Conservation (phyloP, 1,140 invertebrate genomes). For the Eciton burchellii region DNA sequence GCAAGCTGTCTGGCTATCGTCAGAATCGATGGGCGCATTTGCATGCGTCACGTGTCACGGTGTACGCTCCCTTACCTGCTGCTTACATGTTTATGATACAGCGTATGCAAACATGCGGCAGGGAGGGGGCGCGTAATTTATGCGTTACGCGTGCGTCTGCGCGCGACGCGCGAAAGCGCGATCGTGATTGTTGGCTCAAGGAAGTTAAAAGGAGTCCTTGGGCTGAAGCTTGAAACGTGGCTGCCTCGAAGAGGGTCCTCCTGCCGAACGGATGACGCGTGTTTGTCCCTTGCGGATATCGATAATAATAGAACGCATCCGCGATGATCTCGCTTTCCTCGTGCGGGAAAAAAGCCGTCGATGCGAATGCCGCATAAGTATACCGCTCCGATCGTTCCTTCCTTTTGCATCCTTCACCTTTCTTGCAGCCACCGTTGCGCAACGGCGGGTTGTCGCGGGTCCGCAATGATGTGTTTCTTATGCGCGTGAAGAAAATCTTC, state of each 20-base stretch:
- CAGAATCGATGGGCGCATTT: constrained; percentile 17
- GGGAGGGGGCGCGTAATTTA: constrained; percentile 35
- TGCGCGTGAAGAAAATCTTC: neutral
- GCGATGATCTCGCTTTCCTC: too few species aligned
- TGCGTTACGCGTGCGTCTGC: constrained; percentile 22
- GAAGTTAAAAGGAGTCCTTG: constrained; percentile 7
- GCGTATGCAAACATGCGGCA: constrained; percentile 24
- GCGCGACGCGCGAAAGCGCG: constrained; percentile 9
- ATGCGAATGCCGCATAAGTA: too few species aligned
- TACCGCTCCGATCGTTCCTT: neutral
- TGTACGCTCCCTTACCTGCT: neutral
- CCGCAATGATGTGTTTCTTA: too few species aligned
- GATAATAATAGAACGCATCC: too few species aligned
- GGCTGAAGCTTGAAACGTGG: neutral
- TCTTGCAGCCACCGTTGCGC: neutral
- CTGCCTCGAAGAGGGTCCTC: neutral
- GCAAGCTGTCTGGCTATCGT: constrained; percentile 1
- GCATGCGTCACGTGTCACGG: neutral
- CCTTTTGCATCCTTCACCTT: neutral
- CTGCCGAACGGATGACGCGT: neutral
- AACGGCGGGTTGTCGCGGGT: neutral
- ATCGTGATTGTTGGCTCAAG: neutral
- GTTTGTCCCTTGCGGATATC: too few species aligned
- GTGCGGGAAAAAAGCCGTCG: too few species aligned
- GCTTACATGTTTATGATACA: constrained; percentile 27